Evolutionary conservation across 2,797 vertebrate species (phyloP).

Genomic region (Vipera latastei): DNA sequence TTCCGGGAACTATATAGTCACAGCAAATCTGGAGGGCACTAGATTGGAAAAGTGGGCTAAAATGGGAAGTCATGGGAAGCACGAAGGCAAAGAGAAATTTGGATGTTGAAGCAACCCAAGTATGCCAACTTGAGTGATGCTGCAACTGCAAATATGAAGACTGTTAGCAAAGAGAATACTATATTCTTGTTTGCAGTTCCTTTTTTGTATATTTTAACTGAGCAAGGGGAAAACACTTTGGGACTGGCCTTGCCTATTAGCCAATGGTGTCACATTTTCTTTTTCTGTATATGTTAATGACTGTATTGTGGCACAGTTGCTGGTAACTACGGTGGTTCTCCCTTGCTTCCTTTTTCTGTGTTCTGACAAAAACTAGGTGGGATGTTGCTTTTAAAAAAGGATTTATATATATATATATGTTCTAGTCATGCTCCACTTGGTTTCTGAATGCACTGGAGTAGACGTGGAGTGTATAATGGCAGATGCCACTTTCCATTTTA

Average conservation of each 20-base stretch:
- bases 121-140: constrained; percentile 10
- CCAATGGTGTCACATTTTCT: constrained; percentile 36
- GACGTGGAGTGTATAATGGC: not conserved
- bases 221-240: constrained; percentile 42
- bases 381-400: not conserved
- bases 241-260: constrained; percentile 46
- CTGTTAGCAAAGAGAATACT: not conserved
- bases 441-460: not conserved
- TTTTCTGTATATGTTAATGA: constrained; percentile 20
- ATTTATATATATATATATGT: not conserved
- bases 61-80: not conserved
- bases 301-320: not conserved
- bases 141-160: constrained; percentile 6
- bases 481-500: not conserved
- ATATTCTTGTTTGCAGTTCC: constrained; percentile 19
- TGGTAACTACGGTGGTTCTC: not conserved
- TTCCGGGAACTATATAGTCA: not conserved
- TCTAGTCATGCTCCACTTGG: not conserved
- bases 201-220: constrained; percentile 1
- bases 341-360: not conserved
- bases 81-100: not conserved
- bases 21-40: not conserved
- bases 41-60: not conserved
- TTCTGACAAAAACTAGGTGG: not conserved
- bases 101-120: not conserved